These are phyloP conservation scores for Cataglyphis albicans DNA, from an alignment of 2,888 invertebrate species.

Conservation along the genomic window DNA sequence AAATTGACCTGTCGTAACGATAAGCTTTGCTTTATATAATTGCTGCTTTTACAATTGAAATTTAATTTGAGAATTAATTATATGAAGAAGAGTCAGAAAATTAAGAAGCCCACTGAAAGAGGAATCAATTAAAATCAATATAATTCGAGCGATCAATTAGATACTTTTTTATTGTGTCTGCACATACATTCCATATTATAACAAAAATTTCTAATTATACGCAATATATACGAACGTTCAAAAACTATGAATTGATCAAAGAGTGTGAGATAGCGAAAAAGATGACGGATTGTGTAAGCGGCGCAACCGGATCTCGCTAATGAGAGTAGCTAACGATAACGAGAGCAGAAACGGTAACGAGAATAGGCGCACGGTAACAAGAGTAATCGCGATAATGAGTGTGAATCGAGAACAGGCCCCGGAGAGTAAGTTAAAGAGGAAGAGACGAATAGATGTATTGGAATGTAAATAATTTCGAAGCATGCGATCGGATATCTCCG, in stretches of 20 bases:
- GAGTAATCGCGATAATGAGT: constrained; percentile 20
- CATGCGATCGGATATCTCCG: not conserved
- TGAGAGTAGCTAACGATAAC: constrained; percentile 22
- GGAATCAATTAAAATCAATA: not conserved
- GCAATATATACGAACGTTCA: not conserved
- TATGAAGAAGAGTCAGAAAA: not conserved
- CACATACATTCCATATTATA: not conserved
- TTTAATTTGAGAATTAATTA: constrained; percentile 41
- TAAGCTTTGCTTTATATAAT: not conserved
- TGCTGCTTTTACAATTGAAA: constrained; percentile 15
- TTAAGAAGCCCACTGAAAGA: not conserved
- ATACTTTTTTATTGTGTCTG: constrained; percentile 2
- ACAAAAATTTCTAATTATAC: not conserved
- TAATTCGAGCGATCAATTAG: constrained; percentile 10
- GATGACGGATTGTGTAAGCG: too few species aligned
- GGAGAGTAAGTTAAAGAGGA: not conserved
- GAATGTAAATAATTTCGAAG: constrained; percentile 42
- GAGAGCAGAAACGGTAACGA: constrained; percentile 30
- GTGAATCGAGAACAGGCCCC: not conserved
- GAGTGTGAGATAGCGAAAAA: not conserved
- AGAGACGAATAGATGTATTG: constrained; percentile 10
- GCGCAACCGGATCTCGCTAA: constrained; percentile 6
- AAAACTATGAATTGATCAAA: constrained; percentile 21
- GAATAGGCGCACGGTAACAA: constrained; percentile 8
- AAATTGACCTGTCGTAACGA: constrained; percentile 28